A percentile compares a stretch with the other conserved stretches of the same genome.
Conservation (phyloP, 1,140 invertebrate genomes). For the Ganaspis sp. region DNA sequence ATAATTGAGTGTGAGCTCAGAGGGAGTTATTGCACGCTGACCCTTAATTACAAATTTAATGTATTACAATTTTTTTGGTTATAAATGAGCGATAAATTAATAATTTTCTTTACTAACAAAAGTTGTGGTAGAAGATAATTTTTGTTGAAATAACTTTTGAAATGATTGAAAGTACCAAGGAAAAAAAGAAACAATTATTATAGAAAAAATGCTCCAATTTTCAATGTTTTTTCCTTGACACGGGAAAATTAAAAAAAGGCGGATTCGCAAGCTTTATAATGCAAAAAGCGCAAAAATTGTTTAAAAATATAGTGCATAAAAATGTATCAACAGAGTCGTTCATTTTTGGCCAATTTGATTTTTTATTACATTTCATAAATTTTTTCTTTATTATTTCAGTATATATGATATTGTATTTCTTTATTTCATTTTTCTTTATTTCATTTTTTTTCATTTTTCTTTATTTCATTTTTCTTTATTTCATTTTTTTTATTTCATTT, state of each 20-base stretch:
- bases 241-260: not conserved
- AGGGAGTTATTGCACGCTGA: too few species aligned
- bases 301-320: not conserved
- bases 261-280: not conserved
- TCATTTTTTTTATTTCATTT: too few species aligned
- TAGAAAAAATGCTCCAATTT: not conserved
- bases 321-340: constrained; percentile 5
- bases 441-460: too few species aligned
- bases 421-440: too few species aligned
- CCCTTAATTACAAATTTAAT: too few species aligned
- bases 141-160: not conserved
- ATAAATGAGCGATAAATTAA: too few species aligned
- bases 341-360: not conserved
- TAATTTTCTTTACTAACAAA: not conserved
- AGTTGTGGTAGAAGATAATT: not conserved
- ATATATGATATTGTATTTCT: too few species aligned
- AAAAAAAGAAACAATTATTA: not conserved
- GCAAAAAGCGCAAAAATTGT: constrained; percentile 7
- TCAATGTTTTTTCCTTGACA: not conserved
- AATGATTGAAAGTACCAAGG: not conserved
- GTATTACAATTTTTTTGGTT: too few species aligned
- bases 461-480: too few species aligned
- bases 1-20: too few species aligned
- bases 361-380: not conserved
- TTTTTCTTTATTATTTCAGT: not conserved